These are phyloP conservation scores for Nudaria mundana DNA, from an alignment of 2,888 invertebrate species.

Conservation along the genomic window DNA sequence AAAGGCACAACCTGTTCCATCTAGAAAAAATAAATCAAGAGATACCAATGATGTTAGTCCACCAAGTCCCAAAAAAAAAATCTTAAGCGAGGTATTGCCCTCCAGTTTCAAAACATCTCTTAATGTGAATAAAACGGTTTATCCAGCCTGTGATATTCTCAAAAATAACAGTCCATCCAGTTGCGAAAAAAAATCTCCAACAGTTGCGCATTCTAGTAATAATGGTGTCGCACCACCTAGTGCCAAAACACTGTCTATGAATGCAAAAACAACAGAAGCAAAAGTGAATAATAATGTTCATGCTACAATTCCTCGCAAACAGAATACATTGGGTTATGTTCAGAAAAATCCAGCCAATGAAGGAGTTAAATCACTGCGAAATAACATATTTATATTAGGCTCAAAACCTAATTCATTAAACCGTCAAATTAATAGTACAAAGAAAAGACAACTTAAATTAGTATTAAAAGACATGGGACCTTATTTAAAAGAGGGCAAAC, in stretches of 20 bases:
- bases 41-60: background rate
- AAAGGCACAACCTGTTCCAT: no score
- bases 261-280: no score
- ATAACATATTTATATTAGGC: conserved; percentile 52
- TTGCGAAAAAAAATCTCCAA: background rate
- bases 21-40: no score
- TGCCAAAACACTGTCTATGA: no score
- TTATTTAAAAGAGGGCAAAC: conserved; percentile 43
- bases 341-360: background rate
- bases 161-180: background rate
- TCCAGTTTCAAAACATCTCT: background rate
- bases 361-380: conserved; percentile 8
- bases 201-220: background rate
- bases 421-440: conserved; percentile 8
- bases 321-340: background rate
- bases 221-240: no score
- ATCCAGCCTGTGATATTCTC: background rate
- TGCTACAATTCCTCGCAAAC: background rate
- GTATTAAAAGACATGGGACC: conserved; percentile 40
- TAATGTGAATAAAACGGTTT: background rate
- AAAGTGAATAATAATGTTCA: background rate
- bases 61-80: background rate
- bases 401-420: conserved; percentile 37
- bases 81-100: no score
- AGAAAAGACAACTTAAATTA: conserved; percentile 32